A percentile compares a stretch with the other conserved stretches of the same genome.
Conservation (phyloP, 2,888 invertebrate species). For the Cantharis flavilabris region DNA sequence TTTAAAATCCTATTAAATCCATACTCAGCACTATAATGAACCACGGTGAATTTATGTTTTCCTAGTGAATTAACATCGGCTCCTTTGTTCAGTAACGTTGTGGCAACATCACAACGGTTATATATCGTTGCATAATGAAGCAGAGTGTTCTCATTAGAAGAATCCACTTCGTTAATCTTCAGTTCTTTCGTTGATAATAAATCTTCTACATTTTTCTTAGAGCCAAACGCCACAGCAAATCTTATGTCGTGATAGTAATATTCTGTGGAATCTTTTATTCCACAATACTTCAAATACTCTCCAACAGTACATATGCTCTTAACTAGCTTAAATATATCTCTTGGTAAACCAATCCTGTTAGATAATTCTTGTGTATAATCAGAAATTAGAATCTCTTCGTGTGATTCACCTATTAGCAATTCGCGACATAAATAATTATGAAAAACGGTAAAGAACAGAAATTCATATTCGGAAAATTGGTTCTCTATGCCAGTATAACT, state of each 20-base stretch:
- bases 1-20: neutral
- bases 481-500: neutral
- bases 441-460: neutral
- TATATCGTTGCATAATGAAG: conserved; percentile 7
- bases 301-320: neutral
- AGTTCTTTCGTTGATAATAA: neutral
- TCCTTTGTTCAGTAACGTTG: neutral
- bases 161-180: neutral
- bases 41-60: neutral
- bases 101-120: neutral
- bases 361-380: neutral
- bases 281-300: neutral
- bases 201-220: neutral
- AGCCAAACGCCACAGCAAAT: conserved; percentile 1
- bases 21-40: neutral
- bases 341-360: neutral
- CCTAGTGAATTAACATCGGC: neutral
- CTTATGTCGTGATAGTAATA: neutral
- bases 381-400: neutral
- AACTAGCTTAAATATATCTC: neutral
- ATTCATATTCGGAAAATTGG: neutral
- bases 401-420: neutral
- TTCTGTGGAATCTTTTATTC: neutral
- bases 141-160: neutral
- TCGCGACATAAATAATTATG: neutral